Evolutionary conservation across 2,888 invertebrate species (phyloP).

Genomic region (Oxystoma pomonae): DNA sequence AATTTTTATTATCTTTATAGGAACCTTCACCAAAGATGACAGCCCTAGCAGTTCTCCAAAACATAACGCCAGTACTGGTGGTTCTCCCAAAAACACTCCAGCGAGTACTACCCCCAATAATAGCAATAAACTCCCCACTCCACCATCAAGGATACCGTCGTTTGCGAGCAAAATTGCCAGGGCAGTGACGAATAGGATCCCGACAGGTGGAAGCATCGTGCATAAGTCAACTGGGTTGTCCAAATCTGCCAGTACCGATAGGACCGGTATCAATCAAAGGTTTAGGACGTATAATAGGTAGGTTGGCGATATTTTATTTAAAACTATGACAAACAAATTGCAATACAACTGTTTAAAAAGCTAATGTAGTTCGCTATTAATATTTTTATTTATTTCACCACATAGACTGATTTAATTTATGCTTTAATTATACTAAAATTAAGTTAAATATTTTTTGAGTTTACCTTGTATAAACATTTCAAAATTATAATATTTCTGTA

Average conservation of each 20-base stretch:
- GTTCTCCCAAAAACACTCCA: slow-evolving; percentile 34
- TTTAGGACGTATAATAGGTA: slow-evolving; percentile 36
- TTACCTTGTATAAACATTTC: too few species aligned
- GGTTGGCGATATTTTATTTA: not conserved
- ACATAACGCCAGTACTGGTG: slow-evolving; percentile 26
- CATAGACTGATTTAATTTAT: too few species aligned
- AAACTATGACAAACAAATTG: not conserved
- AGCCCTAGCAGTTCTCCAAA: slow-evolving; percentile 20
- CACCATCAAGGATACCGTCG: slow-evolving; percentile 30
- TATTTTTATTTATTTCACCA: too few species aligned
- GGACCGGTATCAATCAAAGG: slow-evolving; percentile 28
- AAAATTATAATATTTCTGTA: too few species aligned
- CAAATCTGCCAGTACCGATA: slow-evolving; percentile 40
- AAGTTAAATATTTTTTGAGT: too few species aligned
- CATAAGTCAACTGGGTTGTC: slow-evolving; percentile 29
- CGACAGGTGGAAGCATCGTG: slow-evolving; percentile 40
- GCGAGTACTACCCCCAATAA: slow-evolving; percentile 4
- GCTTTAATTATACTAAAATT: too few species aligned
- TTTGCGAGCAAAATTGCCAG: slow-evolving; percentile 36
- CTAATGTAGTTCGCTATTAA: too few species aligned
- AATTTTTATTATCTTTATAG: too few species aligned
- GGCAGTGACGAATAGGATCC: slow-evolving; percentile 21
- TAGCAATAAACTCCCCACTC: slow-evolving; percentile 23
- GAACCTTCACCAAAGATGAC: slow-evolving; percentile 91
- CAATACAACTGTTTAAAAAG: not conserved